phyloP scores from a whole-genome alignment of 1,140 invertebrate species.

The Zaprionus tsacasi region DNA sequence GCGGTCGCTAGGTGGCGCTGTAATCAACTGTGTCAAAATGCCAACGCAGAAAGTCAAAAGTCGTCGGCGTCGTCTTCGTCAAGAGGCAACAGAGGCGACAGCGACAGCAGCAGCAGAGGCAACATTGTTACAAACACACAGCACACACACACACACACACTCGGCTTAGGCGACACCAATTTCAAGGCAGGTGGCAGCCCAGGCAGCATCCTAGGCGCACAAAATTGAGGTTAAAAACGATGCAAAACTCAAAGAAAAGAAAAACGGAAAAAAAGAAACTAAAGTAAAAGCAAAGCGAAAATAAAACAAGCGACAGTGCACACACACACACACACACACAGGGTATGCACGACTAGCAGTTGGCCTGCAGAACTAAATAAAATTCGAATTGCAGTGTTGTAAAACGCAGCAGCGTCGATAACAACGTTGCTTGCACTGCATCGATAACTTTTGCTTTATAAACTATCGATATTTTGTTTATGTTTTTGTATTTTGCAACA shows the following conservation, averaged over 20 bases:
- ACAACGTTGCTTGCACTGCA: too few relatives aligned
- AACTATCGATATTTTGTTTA: too few relatives aligned
- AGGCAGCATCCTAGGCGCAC: slow-evolving; percentile 62
- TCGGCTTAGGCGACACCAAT: slow-evolving; percentile 33
- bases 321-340: too few relatives aligned
- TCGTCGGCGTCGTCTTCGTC: slow-evolving; percentile 56
- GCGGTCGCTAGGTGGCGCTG: slow-evolving; percentile 71
- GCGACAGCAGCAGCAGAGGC: slow-evolving; percentile 11
- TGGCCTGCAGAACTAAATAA: neutral
- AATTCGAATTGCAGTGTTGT: neutral
- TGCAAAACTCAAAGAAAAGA: slow-evolving; percentile 41
- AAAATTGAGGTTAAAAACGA: slow-evolving; percentile 72
- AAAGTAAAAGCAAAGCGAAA: slow-evolving; percentile 42
- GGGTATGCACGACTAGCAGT: neutral
- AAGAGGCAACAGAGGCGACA: slow-evolving; percentile 47
- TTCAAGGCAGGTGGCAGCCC: slow-evolving; percentile 64
- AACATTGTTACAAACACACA: slow-evolving; percentile 16
- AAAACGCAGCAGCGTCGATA: too few relatives aligned
- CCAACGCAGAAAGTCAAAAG: slow-evolving; percentile 73
- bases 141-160: slow-evolving; percentile 12
- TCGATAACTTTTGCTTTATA: too few relatives aligned
- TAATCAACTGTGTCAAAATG: slow-evolving; percentile 82
- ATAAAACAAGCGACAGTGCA: slow-evolving; percentile 25
- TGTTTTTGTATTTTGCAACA: too few relatives aligned
- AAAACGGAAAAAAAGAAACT: neutral